phyloP scores from a whole-genome alignment of 2,888 invertebrate genomes.

The Venusia cambrica region DNA sequence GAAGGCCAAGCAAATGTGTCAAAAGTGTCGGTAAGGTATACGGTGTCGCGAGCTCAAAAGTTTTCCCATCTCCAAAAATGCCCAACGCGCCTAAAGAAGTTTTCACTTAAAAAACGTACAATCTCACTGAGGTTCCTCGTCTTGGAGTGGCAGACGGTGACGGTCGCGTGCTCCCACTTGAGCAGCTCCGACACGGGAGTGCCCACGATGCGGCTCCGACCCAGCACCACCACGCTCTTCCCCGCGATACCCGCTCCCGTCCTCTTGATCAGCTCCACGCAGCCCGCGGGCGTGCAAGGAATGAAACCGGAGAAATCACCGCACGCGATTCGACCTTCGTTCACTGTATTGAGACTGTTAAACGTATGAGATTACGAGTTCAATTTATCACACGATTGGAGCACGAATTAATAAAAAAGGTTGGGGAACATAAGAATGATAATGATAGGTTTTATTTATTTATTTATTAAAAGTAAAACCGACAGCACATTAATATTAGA shows the following conservation, averaged over 20 bases:
- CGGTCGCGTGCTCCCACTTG: constrained; percentile 98
- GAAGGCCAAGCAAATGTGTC: too few relatives aligned
- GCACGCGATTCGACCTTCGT: constrained; percentile 95
- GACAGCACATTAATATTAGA: too few relatives aligned
- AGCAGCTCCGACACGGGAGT: constrained; percentile 96
- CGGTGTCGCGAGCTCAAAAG: too few relatives aligned
- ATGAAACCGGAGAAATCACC: constrained; percentile 95
- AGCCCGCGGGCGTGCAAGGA: constrained; percentile 98
- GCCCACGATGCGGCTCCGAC: constrained; percentile 98
- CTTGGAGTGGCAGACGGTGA: constrained; percentile 97
- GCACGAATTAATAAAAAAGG: too few relatives aligned
- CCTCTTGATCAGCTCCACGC: constrained; percentile 93
- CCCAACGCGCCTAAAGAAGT: too few relatives aligned
- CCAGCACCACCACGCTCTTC: constrained; percentile 94
- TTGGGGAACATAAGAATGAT: too few relatives aligned
- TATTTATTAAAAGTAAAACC: too few relatives aligned
- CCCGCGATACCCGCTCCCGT: constrained; percentile 90
- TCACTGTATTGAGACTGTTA: constrained; percentile 91
- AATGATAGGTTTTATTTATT: too few relatives aligned
- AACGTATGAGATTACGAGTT: not conserved
- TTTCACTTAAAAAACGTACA: constrained; percentile 65
- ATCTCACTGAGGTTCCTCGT: constrained; percentile 90
- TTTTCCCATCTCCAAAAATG: too few relatives aligned
- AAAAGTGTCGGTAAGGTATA: too few relatives aligned
- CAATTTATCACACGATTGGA: too few relatives aligned